Evolutionary conservation across 2,113 vertebrate species (phyloP), one percentile per base, ranked within the genome.

Genomic region (Heliornis fulica): DNA sequence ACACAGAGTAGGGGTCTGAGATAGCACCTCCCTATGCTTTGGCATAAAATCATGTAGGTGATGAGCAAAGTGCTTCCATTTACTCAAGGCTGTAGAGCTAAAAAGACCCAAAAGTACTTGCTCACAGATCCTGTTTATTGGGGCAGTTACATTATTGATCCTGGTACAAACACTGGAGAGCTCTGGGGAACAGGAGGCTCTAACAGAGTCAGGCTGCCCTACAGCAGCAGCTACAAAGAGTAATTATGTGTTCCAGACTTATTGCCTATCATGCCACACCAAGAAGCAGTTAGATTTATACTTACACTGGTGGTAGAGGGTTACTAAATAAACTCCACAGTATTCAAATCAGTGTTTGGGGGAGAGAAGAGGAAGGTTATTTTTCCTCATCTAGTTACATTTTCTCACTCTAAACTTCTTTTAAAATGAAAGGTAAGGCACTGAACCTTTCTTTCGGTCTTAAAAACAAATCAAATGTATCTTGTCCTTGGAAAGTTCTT

Each of bases 401-500:
- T 8, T 21, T 68, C 32, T 61, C 31, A 48, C 25, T 66, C 29
- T 59, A 72, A 93, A 63, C 20, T 13, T 72, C 19, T 69, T 79
- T 18, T 4, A 3, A 60, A 71, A 19, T 32, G 14, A 59, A 90
- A 86, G 46, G 86, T 29, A 91, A 70, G 50, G 78, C 60, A 65
- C 80, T 92, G 48, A 94, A 59, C 31, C 68, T 91, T 66, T 56
- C 61, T 87, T 94, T 56, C 5, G 0, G 45, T 87, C 85, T 77
- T 61, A 38, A 96, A 86, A 93, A 45, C 65, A 72, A 83, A 61
- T 90, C 50, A 84, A 87, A 81, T 79, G 5, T 34, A 61, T 69
- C 82, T 91, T 90, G 91, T 87, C 84, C 90, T 97, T 94, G 57
- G 41, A 63, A 97, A 95, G 61, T 92, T 97, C 83, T 94, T 88